These are phyloP conservation scores for Onychorhynchus coronatus DNA, from an alignment of 2,113 vertebrate species.

Conservation along the genomic window DNA sequence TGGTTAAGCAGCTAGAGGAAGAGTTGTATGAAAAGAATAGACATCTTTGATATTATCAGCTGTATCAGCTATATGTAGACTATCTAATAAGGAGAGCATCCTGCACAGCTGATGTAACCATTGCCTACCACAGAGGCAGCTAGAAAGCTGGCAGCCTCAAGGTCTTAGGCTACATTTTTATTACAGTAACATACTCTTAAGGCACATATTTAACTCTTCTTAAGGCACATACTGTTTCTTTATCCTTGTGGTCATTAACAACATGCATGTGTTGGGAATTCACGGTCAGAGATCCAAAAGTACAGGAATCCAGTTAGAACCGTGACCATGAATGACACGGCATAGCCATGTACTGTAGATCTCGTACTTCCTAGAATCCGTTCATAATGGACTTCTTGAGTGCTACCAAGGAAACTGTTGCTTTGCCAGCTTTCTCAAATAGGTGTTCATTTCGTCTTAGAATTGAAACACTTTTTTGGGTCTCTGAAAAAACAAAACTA, in stretches of 20 bases:
- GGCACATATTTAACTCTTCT: background rate
- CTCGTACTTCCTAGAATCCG: background rate
- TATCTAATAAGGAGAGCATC: background rate
- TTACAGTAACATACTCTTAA: background rate
- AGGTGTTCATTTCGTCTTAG: background rate
- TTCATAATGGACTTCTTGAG: background rate
- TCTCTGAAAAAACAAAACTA: background rate
- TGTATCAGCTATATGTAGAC: too few relatives aligned
- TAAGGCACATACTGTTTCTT: background rate
- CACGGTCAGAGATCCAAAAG: background rate
- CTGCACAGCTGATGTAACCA: background rate
- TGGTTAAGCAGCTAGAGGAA: background rate
- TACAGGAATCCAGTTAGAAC: background rate
- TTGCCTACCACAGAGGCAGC: background rate
- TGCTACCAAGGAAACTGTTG: background rate
- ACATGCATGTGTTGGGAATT: background rate
- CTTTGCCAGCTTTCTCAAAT: background rate
- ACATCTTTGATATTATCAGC: background rate
- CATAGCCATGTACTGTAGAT: background rate
- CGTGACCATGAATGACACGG: background rate
- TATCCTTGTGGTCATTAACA: background rate
- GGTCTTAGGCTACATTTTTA: background rate
- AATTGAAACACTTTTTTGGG: background rate
- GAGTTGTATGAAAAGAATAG: background rate
- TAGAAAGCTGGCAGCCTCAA: background rate